These are phyloP conservation scores for Venturia canescens DNA, from an alignment of 1,140 invertebrate genomes.

Conservation along the genomic window DNA sequence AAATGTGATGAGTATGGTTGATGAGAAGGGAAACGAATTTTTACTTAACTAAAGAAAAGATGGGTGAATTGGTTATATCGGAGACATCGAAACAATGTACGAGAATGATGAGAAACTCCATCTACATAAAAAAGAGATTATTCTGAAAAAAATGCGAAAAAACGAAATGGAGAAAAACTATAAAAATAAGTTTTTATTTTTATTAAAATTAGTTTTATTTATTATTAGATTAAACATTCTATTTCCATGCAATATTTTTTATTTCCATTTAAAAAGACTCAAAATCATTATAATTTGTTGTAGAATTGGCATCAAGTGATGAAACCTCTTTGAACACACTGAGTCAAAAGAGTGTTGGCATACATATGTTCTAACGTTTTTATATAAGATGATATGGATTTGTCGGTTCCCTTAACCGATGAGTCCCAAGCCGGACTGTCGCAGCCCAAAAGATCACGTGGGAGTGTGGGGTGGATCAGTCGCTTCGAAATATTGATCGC, in stretches of 20 bases:
- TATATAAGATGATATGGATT: slow-evolving; percentile 23
- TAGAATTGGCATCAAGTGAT: no score
- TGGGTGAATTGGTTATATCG: no score
- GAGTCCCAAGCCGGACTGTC: slow-evolving; percentile 28
- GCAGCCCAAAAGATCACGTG: slow-evolving; percentile 43
- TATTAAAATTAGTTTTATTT: slow-evolving; percentile 16
- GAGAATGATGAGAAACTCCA: no score
- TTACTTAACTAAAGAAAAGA: no score
- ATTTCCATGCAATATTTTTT: slow-evolving; percentile 25
- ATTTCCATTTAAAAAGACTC: slow-evolving; percentile 30
- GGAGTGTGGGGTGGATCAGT: slow-evolving; percentile 43
- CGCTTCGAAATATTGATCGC: slow-evolving; percentile 51
- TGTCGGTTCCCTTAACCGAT: slow-evolving; percentile 9
- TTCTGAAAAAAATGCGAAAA: slow-evolving; percentile 32
- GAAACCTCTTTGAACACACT: no score
- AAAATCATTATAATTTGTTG: slow-evolving; percentile 44
- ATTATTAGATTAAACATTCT: slow-evolving; percentile 7
- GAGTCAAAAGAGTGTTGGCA: slow-evolving; percentile 46
- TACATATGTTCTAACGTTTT: slow-evolving; percentile 42
- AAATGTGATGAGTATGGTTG: no score
- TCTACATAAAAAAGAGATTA: slow-evolving; percentile 23
- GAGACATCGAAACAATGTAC: no score
- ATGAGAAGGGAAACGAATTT: no score
- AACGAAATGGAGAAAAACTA: slow-evolving; percentile 28
- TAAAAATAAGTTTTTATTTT: slow-evolving; percentile 37